Base-by-base conservation (phyloP, 23 tunicate species). In the Clavelina lepadiformis region DNA sequence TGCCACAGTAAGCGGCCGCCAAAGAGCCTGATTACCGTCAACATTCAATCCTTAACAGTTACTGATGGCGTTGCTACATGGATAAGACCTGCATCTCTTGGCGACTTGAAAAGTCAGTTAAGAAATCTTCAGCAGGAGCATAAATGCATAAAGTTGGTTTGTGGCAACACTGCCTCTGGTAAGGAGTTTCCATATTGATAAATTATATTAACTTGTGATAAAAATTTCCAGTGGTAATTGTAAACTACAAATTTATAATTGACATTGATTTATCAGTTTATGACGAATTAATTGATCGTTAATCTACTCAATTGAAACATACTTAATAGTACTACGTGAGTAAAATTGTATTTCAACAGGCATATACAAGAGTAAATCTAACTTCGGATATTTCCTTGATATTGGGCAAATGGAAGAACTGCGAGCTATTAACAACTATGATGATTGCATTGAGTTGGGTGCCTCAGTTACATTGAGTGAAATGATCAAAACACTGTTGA, bases 151-250 rank as follows among this genome's bases (percentile, higher is more conserved):
- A 65, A 65, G 30, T 30, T 76, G 21, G 59, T 76, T 28, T 76
- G 82, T 56, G 82, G 82, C 3, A 76, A 76, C 63, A 76, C 82
- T 34, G 69, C 66, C 1, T 28, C 82, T 65, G 82, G 82, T 76
- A 56, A n/a, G n/a, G n/a, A n/a, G n/a, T n/a, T n/a, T n/a, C n/a
- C n/a, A n/a, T n/a, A n/a, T n/a, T n/a, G n/a, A n/a, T n/a, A n/a
- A n/a, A n/a, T n/a, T n/a, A n/a, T n/a, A n/a, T n/a, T n/a, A n/a
- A n/a, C n/a, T n/a, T n/a, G n/a, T n/a, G n/a, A n/a, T n/a, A n/a
- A n/a, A n/a, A n/a, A n/a, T n/a, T n/a, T n/a, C n/a, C n/a, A n/a
- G n/a, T n/a, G n/a, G n/a, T n/a, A n/a, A n/a, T n/a, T n/a, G n/a
- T n/a, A n/a, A n/a, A n/a, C n/a, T n/a, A n/a, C n/a, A n/a, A n/a